These are phyloP conservation scores for Dryadula phaetusa DNA, from an alignment of 2,888 invertebrate genomes.

Conservation along the genomic window DNA sequence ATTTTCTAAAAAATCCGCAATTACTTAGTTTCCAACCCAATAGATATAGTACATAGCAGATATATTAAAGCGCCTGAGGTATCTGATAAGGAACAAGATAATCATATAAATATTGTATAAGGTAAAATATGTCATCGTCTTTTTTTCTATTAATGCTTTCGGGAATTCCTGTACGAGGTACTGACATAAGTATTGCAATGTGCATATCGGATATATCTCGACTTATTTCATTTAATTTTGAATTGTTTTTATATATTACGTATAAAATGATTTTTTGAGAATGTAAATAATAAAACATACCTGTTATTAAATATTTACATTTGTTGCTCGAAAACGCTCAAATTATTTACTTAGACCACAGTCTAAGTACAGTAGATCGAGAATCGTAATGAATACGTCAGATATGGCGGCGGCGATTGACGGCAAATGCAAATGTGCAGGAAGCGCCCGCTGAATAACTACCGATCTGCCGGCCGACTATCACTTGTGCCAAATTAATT, in stretches of 20 bases:
- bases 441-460: conserved; percentile 48
- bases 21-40: too few relatives aligned
- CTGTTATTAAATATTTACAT: not conserved
- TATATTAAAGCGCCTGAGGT: conserved; percentile 24
- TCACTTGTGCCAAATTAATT: conserved; percentile 36
- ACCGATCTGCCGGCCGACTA: conserved; percentile 33
- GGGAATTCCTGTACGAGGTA: too few relatives aligned
- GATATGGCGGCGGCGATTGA: conserved; percentile 66
- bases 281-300: too few relatives aligned
- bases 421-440: conserved; percentile 62
- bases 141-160: too few relatives aligned
- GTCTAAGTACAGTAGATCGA: conserved; percentile 53
- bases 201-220: too few relatives aligned
- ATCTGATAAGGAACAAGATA: conserved; percentile 32
- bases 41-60: conserved; percentile 4
- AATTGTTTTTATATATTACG: too few relatives aligned
- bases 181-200: not conserved
- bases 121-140: not conserved
- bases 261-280: too few relatives aligned
- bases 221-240: too few relatives aligned
- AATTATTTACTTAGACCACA: conserved; percentile 44
- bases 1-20: too few relatives aligned
- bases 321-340: conserved; percentile 26
- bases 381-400: conserved; percentile 81
- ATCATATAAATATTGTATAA: conserved; percentile 27